phyloP scores from a whole-genome alignment of 2,888 invertebrate genomes.

The Gortyna flavago region DNA sequence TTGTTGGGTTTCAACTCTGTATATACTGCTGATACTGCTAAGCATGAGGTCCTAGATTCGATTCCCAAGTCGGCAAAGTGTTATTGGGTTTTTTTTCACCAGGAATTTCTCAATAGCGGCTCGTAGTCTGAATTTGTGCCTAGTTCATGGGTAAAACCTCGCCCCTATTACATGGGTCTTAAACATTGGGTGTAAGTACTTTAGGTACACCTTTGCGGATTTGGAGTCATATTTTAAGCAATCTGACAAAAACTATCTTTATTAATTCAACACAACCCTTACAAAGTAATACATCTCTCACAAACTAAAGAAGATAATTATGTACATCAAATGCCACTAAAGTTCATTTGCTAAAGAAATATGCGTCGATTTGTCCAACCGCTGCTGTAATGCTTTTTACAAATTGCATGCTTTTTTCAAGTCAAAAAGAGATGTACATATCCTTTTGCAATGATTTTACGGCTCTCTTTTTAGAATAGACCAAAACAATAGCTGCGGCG shows the following conservation, averaged over 20 bases:
- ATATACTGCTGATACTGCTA: too few species aligned
- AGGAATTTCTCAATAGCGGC: background rate
- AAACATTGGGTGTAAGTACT: background rate
- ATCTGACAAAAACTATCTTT: background rate
- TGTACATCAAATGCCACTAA: slow-evolving; percentile 25
- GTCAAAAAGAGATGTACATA: slow-evolving; percentile 52
- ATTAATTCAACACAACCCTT: background rate
- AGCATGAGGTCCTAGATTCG: background rate
- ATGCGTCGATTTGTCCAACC: slow-evolving; percentile 51
- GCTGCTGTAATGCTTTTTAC: slow-evolving; percentile 35
- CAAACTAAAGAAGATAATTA: slow-evolving; percentile 3
- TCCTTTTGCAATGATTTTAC: slow-evolving; percentile 40
- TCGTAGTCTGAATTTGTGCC: background rate
- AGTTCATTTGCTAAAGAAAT: slow-evolving; percentile 48
- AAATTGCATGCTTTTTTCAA: slow-evolving; percentile 50
- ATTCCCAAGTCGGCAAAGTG: too few species aligned
- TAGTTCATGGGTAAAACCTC: background rate
- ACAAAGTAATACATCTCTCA: slow-evolving; percentile 12
- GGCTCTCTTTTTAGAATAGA: slow-evolving; percentile 53
- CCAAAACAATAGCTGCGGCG: slow-evolving; percentile 56
- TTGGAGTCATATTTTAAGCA: background rate
- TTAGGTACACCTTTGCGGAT: too few species aligned
- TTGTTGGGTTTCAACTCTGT: too few species aligned
- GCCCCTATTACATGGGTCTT: background rate
- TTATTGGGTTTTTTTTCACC: background rate